Base-by-base conservation (phyloP, 2,113 vertebrate species). In the Phrynosoma platyrhinos region DNA sequence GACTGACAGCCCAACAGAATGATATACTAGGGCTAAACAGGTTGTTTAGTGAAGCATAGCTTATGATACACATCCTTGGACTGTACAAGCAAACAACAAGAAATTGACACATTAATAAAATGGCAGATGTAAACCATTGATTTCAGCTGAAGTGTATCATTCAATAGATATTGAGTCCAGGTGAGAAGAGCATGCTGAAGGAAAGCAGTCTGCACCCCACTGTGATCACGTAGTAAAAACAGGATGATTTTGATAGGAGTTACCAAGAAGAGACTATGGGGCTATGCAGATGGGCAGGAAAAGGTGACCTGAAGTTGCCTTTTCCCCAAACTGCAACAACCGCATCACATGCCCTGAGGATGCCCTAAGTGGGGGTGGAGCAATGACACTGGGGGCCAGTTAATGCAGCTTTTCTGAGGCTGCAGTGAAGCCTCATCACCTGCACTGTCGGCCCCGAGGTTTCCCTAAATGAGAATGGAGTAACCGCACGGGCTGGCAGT, bases 71-170 rank as follows among this genome's bases (percentile, higher is more conserved):
- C 3, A 3, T 53, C 4, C 4, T 5, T 85, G 25, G 20, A 52
- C 74, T 47, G 64, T 2, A 12, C 2, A 12, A 40, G 69, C 23
- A 42, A 1, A 21, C 3, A 68, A n/a, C 0, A 89, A 88, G 79
- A 78, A 86, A 87, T 62, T 79, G 42, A 89, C 23, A 75, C 76
- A 83, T 13, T 74, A 89, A 89, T n/a, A 86, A 64, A 90, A 83
- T 75, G 69, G 25, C 1, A 16, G 83, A 79, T 89, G 0, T 0
- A 30, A 40, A 40, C 74, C 23, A 88, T 40, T 4, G 0, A 75
- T 83, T 87, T 90, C 83, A 86, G 20, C 36, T 66, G 9, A 71
- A 87, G 86, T 74, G 18, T 0, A 4, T 88, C 58, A 91, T 27
- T 58, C 36, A 78, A 21, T 5, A 42, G 23, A 80, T 27, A 80